Conservation (phyloP, 2,113 vertebrate species). For the Carassius gibelio region DNA sequence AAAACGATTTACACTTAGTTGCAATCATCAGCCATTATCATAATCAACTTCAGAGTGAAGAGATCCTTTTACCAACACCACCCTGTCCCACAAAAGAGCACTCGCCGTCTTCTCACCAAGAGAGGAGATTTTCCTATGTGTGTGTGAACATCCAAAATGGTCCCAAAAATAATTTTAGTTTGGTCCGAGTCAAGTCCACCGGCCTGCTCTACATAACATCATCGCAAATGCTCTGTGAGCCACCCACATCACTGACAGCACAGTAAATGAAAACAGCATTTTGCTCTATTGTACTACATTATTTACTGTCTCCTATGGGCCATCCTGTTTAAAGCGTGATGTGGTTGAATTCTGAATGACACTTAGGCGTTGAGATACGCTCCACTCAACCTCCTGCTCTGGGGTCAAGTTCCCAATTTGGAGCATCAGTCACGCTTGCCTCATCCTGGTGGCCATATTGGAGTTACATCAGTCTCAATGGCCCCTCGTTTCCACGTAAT, state of each 20-base stretch:
- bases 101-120: not conserved
- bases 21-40: constrained; percentile 64
- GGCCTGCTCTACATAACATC: constrained; percentile 2
- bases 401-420: constrained; percentile 22
- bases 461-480: constrained; percentile 19
- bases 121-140: constrained; percentile 14
- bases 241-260: not conserved
- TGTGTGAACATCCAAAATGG: not conserved
- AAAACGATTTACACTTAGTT: constrained; percentile 49
- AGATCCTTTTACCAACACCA: constrained; percentile 52
- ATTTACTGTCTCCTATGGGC: constrained; percentile 28
- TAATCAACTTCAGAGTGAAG: constrained; percentile 65
- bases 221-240: not conserved
- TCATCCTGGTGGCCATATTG: constrained; percentile 17
- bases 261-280: constrained; percentile 19
- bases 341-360: constrained; percentile 11
- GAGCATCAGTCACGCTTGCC: constrained; percentile 34
- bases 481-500: constrained; percentile 37
- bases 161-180: not conserved
- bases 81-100: constrained; percentile 28
- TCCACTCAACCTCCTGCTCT: constrained; percentile 4
- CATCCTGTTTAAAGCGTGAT: constrained; percentile 20
- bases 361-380: not conserved
- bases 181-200: not conserved
- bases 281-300: constrained; percentile 31